These are phyloP conservation scores for Echinarachnius parma DNA, from an alignment of 53 echinoderm and acorn worm species.

Conservation along the genomic window DNA sequence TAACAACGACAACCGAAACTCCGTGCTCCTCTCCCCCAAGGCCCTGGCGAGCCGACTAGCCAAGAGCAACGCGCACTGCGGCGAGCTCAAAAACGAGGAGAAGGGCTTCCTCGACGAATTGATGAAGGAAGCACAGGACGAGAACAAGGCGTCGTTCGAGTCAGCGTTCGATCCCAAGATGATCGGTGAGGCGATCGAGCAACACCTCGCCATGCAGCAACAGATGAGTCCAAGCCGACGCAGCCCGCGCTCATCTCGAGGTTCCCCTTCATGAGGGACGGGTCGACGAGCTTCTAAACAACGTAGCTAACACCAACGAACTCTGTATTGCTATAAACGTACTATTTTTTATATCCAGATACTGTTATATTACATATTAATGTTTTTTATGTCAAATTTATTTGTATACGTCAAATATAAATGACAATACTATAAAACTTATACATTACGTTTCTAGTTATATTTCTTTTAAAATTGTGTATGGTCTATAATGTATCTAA, in stretches of 20 bases:
- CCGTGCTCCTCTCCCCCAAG: conserved; percentile 38
- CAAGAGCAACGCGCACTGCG: conserved; percentile 47
- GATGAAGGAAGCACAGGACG: conserved; percentile 54
- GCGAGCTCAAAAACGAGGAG: conserved; percentile 47
- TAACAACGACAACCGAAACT: neutral
- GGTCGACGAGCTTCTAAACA: conserved; percentile 27
- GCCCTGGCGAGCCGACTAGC: conserved; percentile 20
- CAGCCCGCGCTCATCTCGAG: conserved; percentile 72
- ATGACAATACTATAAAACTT: too few species aligned
- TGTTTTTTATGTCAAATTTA: too few species aligned
- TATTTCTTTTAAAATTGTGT: too few species aligned
- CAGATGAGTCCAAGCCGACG: conserved; percentile 33
- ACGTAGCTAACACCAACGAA: too few species aligned
- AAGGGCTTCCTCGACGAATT: conserved; percentile 41
- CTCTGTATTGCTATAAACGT: too few species aligned
- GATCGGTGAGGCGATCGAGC: conserved; percentile 91
- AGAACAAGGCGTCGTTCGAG: conserved; percentile 6
- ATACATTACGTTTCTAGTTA: too few species aligned
- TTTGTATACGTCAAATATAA: too few species aligned
- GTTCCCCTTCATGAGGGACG: conserved; percentile 81
- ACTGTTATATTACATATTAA: too few species aligned
- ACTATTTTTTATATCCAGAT: too few species aligned
- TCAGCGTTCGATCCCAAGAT: conserved; percentile 81
- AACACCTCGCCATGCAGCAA: conserved; percentile 69
- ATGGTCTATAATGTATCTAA: too few species aligned